Base-by-base conservation (phyloP, 2,888 invertebrate genomes). In the Didymodactylos carnosus region DNA sequence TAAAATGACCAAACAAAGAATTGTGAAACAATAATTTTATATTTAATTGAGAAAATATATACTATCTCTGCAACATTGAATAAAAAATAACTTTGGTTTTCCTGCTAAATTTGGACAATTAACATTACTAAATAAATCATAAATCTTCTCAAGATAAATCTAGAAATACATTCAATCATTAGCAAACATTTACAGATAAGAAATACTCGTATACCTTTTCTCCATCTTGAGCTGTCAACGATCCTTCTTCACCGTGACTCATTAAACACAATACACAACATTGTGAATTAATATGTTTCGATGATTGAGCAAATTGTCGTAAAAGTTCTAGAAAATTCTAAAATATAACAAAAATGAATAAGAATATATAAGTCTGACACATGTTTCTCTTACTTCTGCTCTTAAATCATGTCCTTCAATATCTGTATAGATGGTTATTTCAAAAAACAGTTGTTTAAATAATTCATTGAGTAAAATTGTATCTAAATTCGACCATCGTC, bases 181-280 rank as follows among this genome's bases (percentile, higher is more conserved):
- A 49, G 11, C 5, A 2, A 5, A 8, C 23, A 5, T 3, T n/a
- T 16, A 10, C 19, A 49, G 23, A 10, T 7, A 43, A 43, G 19
- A 43, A 43, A 43, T 43, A 43, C 19, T 13, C 6, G 16, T 6
- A 46, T 19, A 75, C 39, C 39, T 75, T 75, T 27, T 72, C 43
- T 23, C 75, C 75, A 27, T 75, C 75, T 41, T 72, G 71, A n/a
- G 72, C 71, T n/a, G 72, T 75, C 39, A 75, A 49, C 41, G 29
- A 75, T 29, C 75, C 75, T 39, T 75, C 75, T 70, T 75, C 75
- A 23, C 75, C 75, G 41, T 75, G 75, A 16, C 71, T 71, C 75
- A 75, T 75, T 16, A 75, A 70, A 69, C 71, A 72, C 46, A 75
- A 43, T 25, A 75, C 39, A 40, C 72, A 35, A 35, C 43, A 71